phyloP scores from a whole-genome alignment of 2,888 invertebrate species.

The Hypomecis punctinalis region DNA sequence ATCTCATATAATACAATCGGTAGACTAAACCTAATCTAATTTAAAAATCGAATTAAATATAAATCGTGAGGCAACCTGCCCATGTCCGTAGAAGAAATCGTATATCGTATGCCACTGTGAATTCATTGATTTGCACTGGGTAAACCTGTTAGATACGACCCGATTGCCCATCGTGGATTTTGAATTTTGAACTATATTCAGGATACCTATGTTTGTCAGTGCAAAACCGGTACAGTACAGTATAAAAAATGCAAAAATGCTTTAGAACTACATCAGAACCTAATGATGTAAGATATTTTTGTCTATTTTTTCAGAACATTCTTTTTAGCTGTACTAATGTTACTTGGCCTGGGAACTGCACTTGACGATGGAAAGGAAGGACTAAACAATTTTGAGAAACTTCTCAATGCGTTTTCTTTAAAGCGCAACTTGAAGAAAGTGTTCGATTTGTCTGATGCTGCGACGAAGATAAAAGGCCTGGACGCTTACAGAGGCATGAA shows the following conservation, averaged over 20 bases:
- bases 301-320: slow-evolving; percentile 69
- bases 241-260: no score
- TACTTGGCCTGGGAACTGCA: slow-evolving; percentile 73
- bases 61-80: no score
- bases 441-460: slow-evolving; percentile 70
- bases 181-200: no score
- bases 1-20: neutral
- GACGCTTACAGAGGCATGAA: slow-evolving; percentile 84
- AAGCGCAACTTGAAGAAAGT: slow-evolving; percentile 77
- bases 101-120: no score
- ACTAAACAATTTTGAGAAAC: slow-evolving; percentile 75
- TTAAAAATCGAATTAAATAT: no score
- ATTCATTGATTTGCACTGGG: no score
- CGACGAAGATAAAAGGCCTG: slow-evolving; percentile 75
- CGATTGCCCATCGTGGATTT: no score
- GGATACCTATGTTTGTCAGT: no score
- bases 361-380: slow-evolving; percentile 77
- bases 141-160: no score
- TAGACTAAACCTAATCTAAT: neutral
- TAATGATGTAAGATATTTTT: neutral
- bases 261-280: no score
- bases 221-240: no score
- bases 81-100: no score
- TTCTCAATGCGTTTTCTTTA: slow-evolving; percentile 81
- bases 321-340: slow-evolving; percentile 70